Base-by-base conservation (phyloP, 2,113 vertebrate genomes). In the Indri indri region DNA sequence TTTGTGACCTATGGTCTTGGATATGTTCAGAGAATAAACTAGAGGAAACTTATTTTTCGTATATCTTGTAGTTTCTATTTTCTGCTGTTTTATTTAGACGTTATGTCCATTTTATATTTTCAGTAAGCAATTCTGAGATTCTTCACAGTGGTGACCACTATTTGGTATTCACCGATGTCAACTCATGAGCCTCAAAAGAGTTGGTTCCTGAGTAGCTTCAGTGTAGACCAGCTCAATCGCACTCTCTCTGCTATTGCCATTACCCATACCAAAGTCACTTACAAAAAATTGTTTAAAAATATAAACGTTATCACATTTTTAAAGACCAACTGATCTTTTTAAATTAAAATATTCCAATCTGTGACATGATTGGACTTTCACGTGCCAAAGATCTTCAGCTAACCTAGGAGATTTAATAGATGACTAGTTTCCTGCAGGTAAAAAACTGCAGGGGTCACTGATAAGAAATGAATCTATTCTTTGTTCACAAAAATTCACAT, bases 171-270 rank as follows among this genome's bases (percentile, higher is more conserved):
- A 52, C 37, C 47, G 30, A 42, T 59, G 61, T 84, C 63, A 63
- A 30, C 54, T 61, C 25, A 23, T 20, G 57, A 76, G 13, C 61
- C 54, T 68, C 27, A 3, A 13, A 27, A 52, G 1, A 57, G 16
- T 42, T 42, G n/a, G n/a, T 30, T 70, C n/a, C 70, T 22, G 8
- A 57, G 30, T 10, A 59, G 50, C 13, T 52, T 80, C 6, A 4
- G 0, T 6, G n/a, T 3, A 63, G 22, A 30, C 47, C 1, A 22
- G 13, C 13, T 2, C 0, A 37, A 13, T 52, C 27, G 45, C 63
- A 0, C 5, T 68, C 3, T 85, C 20, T 23, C 32, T 40, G 27
- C 32, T n/a, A 2, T 20, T 18, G 4, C 5, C 17, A 32, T 50
- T 30, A 23, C 18, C 45, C 16, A 40, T 1, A 1, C 10, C 45